Conservation (phyloP, 2,113 vertebrate genomes). For the Ceratotherium simum region DNA sequence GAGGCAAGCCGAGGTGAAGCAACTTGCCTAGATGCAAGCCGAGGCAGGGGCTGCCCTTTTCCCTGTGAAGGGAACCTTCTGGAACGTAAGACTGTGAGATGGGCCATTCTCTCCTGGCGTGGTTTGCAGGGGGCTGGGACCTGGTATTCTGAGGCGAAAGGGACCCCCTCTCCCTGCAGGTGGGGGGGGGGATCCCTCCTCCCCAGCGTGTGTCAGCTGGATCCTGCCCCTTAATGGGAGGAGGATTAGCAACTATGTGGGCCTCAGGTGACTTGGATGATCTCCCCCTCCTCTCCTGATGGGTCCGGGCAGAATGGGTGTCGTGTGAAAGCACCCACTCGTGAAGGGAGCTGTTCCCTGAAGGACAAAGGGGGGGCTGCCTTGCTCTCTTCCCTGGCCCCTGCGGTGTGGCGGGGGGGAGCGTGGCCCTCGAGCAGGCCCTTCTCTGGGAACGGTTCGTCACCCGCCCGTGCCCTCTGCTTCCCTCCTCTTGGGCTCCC, state of each 20-base stretch:
- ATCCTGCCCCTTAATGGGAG: background rate
- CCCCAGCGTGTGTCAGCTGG: background rate
- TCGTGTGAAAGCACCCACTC: conserved; percentile 45
- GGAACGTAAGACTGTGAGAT: background rate
- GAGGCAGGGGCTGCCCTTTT: background rate
- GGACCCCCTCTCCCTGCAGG: background rate
- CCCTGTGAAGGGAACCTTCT: background rate
- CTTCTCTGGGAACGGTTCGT: background rate
- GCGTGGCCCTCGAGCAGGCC: background rate
- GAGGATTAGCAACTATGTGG: conserved; percentile 68
- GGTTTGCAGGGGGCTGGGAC: background rate
- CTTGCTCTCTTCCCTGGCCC: background rate
- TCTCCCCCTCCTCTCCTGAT: conserved; percentile 14
- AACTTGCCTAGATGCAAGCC: no score
- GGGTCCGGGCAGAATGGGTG: conserved; percentile 62
- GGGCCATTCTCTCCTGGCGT: background rate
- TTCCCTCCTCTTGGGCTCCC: background rate
- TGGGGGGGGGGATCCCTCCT: background rate
- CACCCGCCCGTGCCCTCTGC: background rate
- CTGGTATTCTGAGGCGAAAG: background rate
- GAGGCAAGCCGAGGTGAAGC: background rate
- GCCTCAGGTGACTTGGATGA: conserved; percentile 55
- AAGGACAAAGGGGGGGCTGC: background rate
- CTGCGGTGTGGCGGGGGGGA: background rate
- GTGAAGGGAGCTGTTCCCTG: background rate